Base-by-base conservation (phyloP, 2,797 vertebrate genomes). In the Bufotes viridis region DNA sequence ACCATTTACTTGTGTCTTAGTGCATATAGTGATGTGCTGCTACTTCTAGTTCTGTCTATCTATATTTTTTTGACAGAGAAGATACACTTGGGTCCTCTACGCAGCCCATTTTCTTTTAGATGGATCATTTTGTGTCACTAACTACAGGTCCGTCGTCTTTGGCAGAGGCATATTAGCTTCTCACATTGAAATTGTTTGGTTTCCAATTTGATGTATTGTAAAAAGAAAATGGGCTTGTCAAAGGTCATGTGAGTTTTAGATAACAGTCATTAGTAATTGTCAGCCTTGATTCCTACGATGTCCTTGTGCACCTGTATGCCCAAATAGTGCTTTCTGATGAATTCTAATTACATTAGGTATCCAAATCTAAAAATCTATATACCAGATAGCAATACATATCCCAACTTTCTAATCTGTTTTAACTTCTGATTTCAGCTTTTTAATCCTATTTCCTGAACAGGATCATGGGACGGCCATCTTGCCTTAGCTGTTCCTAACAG, bases 221-320 rank as follows among this genome's bases (percentile, higher is more conserved):
- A 24, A 51, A 67, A 69, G 75, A 78, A 55, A 82, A 69, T 18
- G 63, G 81, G n/a, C 63, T 69, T 67, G 51, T 83, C 81, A 83
- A 70, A 55, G 70, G 72, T 85, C 70, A 76, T 1, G 55, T 18
- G 53, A 61, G 65, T 57, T 18, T 83, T 70, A 57, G 53, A 83
- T 17, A 26, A n/a, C 49, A 26, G 51, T 83, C 82, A 83, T 70
- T 83, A 42, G 82, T 70, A 58, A 72, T 26, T 83, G 63, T 81
- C 61, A 67, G 18, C 8, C 3, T 29, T 12, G 22, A 20, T 70
- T 18, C n/a, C 65, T 51, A 70, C 65, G 70, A 57, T 55, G 51
- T 51, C 63, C 53, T 78, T 78, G 42, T 63, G 60, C 60, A 63
- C 60, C 60, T 63, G 60, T 18, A 1, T 69, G 24, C 24, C 24